Base-by-base conservation (phyloP, 30 jellyfish, hydroid and myxozoan genomes). In the Catostylus mosaicus region DNA sequence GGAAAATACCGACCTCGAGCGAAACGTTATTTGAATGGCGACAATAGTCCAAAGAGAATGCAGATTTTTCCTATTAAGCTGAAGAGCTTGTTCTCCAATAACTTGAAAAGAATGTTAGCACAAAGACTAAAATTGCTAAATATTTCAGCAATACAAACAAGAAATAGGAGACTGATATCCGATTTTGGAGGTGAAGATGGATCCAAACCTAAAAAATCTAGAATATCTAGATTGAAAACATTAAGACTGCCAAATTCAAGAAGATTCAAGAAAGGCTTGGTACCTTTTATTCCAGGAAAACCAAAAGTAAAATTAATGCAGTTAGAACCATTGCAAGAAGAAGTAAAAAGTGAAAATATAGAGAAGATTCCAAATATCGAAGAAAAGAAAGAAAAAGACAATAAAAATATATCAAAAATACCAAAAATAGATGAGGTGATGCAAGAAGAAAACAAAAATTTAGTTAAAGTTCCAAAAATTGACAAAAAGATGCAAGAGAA, bases 291-390 rank as follows among this genome's bases (percentile, higher is more conserved):
- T 54, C 54, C 69, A 33, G 71, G 71, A 2, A 72, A 72, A 27
- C 84, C 84, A 27, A 72, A 72, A 16, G 72, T 72, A 24, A 71
- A 72, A 2, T 27, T 27, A 26, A 29, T 46, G 8, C 18, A 32
- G 14, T 24, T 72, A 30, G 33, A 46, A 37, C 84, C 70, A 35
- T 46, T 72, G 67, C 45, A 46, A 32, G 52, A 30, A 10, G 71
- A 9, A 24, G 50, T 19, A 30, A 43, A 72, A 18, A 31, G 2
- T 1, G 30, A 29, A 6, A 26, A 29, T 5, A 48, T 48, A n/a
- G 27, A 66, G 8, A 36, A 29, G 29, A 72, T 72, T 40, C 72
- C 84, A 22, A 35, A 46, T 69, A 69, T 69, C 36, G 20, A 45
- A 26, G 30, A 66, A n/a, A 27, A 34, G 63, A 69, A 31, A 57